Percentiles rank a stretch among this genome's conserved stretches.
Conservation (phyloP, 2,113 vertebrate genomes). For the Tetrao urogallus region DNA sequence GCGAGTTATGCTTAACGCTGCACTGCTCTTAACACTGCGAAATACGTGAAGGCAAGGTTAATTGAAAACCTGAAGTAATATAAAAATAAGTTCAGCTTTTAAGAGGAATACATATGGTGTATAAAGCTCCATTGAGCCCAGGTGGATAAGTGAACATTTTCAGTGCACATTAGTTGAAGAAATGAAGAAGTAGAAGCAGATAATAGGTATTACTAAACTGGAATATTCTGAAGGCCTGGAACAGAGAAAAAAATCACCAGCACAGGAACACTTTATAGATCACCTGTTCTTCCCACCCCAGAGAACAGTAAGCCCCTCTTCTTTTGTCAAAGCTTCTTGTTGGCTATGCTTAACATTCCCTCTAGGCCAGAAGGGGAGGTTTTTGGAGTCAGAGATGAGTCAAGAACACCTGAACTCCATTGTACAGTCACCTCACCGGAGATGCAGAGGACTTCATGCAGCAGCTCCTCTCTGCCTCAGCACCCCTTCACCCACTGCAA, state of each 20-base stretch:
- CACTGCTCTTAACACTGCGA: constrained; percentile 51
- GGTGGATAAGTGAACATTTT: constrained; percentile 38
- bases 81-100: constrained; percentile 58
- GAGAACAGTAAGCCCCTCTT: background rate
- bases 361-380: background rate
- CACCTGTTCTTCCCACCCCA: background rate
- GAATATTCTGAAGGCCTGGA: constrained; percentile 17
- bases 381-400: background rate
- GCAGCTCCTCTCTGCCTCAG: background rate
- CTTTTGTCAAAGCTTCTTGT: background rate
- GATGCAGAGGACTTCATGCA: background rate
- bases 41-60: constrained; percentile 54
- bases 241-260: background rate
- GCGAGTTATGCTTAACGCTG: constrained; percentile 49
- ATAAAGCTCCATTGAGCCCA: constrained; percentile 7
- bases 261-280: constrained; percentile 6
- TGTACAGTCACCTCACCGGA: background rate
- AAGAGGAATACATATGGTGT: background rate
- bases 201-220: constrained; percentile 4
- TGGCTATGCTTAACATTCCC: background rate
- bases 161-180: constrained; percentile 1
- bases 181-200: background rate
- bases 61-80: constrained; percentile 61
- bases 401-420: background rate
- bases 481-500: background rate